Base-by-base conservation (phyloP, 2,113 vertebrate genomes). In the Anarhynchus alexandrinus region DNA sequence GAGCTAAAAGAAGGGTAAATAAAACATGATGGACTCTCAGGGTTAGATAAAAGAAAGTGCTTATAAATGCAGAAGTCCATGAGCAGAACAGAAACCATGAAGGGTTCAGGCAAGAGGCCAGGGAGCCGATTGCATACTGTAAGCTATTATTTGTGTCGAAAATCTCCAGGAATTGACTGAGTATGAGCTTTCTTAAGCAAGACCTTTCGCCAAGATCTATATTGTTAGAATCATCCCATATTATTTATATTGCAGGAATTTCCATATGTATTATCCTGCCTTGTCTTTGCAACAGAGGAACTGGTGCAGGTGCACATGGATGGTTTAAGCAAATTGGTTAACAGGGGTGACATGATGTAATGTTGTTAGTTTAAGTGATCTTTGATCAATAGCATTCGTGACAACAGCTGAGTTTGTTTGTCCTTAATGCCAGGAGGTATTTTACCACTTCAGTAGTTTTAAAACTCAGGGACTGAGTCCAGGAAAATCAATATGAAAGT, bases 1-100 rank as follows among this genome's bases (percentile, higher is more conserved):
- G 61, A 86, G 62, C 81, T 95, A 94, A 95, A 96, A 88, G 84
- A 87, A 90, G 70, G 78, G 85, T 93, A 96, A 94, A 94, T 96
- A 95, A 97, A 97, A 87, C 91, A 94, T 89, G 79, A 93, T 71
- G 79, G 86, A 69, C 54, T 92, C 86, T 57, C 74, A 84, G 87
- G 77, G 57, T 47, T 66, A 69, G 88, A 80, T 67, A 73, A 94
- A 95, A 87, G 82, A 91, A 96, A 94, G n/a, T 83, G 84, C 65
- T 96, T 93, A 58, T 93, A 97, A 93, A 96, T 76, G 89, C 84
- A 96, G 64, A 87, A 93, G 72, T 87, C 82, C 93, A 62, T 5
- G 62, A 88, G 90, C 81, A 87, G 92, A 96, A 70, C 38, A 71
- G 78, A 82, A 36, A 72, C 65, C 2, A 4, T 74, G 90, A 91